Evolutionary conservation across 2,888 invertebrate species (phyloP), one percentile per base, ranked within the genome.

Genomic region (Scaptodrosophila latifasciaeformis): DNA sequence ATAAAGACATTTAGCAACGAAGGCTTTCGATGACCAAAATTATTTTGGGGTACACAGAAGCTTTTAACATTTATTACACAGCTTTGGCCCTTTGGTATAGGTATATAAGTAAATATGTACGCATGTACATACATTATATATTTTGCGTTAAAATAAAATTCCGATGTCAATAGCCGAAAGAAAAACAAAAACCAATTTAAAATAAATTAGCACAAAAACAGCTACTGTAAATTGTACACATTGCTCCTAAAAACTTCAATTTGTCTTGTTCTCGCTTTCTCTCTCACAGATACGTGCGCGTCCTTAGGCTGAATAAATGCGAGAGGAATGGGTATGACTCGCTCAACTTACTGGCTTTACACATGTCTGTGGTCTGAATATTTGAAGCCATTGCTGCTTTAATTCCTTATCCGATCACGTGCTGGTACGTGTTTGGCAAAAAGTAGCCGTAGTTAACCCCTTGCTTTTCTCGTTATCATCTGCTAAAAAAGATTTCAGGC

Each of bases 401-500:
- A 70, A 77, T 75, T 74, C 64, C 62, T 62, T 74, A 75, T 75
- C 75, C 69, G 75, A 74, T 74, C 75, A 75, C 75, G 75, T 75
- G 77, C 67, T 35, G 42, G 61, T 59, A 62, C 71, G 64, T 70
- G 71, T 62, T 77, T 63, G 62, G 54, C 71, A 56, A 15, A 35
- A 13, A 13, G 24, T 24, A 24, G 7, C 24, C 24, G 24, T 24
- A 7, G 24, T 7, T 24, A 5, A 37, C 13, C 37, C 30, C 18
- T 12, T 30, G 13, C 24, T 18, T 35, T 13, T 13, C n/a, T 10
- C 24, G 12, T 34, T 15, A 1, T 12, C 27, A 27, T 27, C 9
- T 27, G 31, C 12, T 10, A 5, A 7, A n/a, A 44, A 65, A 60
- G 68, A 63, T 75, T 70, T 63, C 59, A 56, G 75, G 68, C 66